These are phyloP conservation scores for Tipula helvola DNA, from an alignment of 2,888 invertebrate species.

Conservation along the genomic window DNA sequence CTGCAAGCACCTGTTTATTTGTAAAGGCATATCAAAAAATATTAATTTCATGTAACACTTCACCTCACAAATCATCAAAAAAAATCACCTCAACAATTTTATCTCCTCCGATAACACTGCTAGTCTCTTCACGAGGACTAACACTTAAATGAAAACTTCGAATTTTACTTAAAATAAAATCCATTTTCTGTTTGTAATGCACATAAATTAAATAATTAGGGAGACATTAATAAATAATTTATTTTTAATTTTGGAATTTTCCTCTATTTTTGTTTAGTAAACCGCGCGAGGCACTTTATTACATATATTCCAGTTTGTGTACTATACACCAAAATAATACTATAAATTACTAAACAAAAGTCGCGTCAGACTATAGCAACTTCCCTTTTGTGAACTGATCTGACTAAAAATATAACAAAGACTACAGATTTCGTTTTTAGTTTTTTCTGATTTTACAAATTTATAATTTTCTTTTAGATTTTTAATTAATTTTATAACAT, in stretches of 20 bases:
- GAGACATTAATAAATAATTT: not conserved
- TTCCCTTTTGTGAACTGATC: not conserved
- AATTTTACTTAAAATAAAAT: slow-evolving; percentile 8
- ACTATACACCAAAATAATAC: not conserved
- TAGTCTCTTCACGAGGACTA: not conserved
- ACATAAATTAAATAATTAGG: not conserved
- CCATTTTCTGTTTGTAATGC: not conserved
- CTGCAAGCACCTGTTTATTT: not conserved
- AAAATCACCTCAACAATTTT: not conserved
- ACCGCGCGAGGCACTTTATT: not conserved
- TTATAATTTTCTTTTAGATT: not conserved
- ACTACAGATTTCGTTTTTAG: not conserved
- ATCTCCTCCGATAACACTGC: not conserved
- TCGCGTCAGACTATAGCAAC: not conserved
- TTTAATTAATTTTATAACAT: not conserved
- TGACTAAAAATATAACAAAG: not conserved
- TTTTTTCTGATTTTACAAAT: not conserved
- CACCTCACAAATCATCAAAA: not conserved
- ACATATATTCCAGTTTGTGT: not conserved
- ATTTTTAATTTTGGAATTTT: not conserved
- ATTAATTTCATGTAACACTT: not conserved
- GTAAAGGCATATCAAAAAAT: not conserved
- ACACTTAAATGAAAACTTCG: not conserved
- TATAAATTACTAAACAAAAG: not conserved
- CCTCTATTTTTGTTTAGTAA: not conserved